A percentile compares a stretch with the other conserved stretches of the same genome.
These are phyloP conservation scores for Episyrphus balteatus DNA, from an alignment of 1,140 invertebrate genomes.

Conservation along the genomic window DNA sequence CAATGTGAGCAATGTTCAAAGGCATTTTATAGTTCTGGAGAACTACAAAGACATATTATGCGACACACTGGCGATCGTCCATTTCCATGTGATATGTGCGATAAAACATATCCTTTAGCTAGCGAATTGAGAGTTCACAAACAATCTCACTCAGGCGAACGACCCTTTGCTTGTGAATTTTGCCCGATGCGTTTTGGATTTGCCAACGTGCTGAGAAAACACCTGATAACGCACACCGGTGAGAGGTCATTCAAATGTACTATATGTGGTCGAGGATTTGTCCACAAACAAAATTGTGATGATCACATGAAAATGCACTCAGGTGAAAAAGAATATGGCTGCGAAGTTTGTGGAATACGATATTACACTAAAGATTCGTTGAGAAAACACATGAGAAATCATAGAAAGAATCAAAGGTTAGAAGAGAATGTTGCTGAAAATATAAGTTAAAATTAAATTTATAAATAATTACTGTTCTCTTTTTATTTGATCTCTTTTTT, in stretches of 20 bases:
- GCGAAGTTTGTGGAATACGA: too few species aligned
- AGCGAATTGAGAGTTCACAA: conserved; percentile 18
- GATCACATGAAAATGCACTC: too few species aligned
- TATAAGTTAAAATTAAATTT: too few species aligned
- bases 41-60: conserved; percentile 40
- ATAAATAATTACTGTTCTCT: too few species aligned
- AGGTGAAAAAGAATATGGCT: too few species aligned
- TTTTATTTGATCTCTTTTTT: too few species aligned
- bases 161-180: conserved; percentile 44
- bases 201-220: not conserved
- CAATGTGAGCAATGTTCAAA: conserved; percentile 39
- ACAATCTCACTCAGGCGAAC: conserved; percentile 49
- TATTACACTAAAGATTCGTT: too few species aligned
- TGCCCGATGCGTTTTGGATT: too few species aligned
- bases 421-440: too few species aligned
- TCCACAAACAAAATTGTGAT: too few species aligned
- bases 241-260: conserved; percentile 3
- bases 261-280: not conserved
- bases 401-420: too few species aligned
- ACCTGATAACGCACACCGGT: conserved; percentile 4
- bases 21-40: conserved; percentile 11
- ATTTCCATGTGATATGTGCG: conserved; percentile 42
- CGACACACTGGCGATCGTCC: conserved; percentile 43
- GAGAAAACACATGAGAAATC: too few species aligned
- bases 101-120: not conserved